These are phyloP conservation scores for Oligia latruncula DNA, from an alignment of 2,888 invertebrate species.

Conservation along the genomic window DNA sequence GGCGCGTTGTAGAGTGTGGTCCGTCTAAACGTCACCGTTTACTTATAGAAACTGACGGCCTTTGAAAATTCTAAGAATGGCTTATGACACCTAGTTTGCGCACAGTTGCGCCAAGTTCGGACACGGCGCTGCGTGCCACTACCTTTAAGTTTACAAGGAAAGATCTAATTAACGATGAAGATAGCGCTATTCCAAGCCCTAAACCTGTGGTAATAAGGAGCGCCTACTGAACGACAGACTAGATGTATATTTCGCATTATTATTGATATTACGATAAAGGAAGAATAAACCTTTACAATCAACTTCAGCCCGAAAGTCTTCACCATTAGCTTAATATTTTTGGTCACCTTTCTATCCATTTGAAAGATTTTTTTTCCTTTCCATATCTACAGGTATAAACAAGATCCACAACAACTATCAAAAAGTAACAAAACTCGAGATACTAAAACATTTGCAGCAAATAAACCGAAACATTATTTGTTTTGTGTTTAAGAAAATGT, in stretches of 20 bases:
- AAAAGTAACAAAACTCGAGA: conserved; percentile 38
- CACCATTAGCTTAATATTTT: neutral
- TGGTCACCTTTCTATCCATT: neutral
- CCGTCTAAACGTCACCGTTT: neutral
- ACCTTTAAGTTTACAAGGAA: neutral
- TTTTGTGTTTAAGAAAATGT: conserved; percentile 58
- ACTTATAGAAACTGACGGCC: neutral
- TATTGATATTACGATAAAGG: neutral
- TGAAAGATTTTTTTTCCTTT: too few relatives aligned
- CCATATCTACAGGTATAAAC: neutral
- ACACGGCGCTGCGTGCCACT: neutral
- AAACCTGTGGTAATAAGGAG: neutral
- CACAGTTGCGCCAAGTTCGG: neutral
- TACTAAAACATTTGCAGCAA: conserved; percentile 47
- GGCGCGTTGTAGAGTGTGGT: too few relatives aligned
- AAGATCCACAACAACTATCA: conserved; percentile 10
- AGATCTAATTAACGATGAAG: neutral
- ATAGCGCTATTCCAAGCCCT: neutral
- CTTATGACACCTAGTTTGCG: neutral
- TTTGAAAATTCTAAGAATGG: neutral
- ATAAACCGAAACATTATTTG: conserved; percentile 52
- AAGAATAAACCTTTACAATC: neutral
- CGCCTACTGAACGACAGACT: neutral
- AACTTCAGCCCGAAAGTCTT: neutral
- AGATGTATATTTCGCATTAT: neutral